Conservation (phyloP, 2,888 invertebrate genomes). For the Hedychridium roseum region DNA sequence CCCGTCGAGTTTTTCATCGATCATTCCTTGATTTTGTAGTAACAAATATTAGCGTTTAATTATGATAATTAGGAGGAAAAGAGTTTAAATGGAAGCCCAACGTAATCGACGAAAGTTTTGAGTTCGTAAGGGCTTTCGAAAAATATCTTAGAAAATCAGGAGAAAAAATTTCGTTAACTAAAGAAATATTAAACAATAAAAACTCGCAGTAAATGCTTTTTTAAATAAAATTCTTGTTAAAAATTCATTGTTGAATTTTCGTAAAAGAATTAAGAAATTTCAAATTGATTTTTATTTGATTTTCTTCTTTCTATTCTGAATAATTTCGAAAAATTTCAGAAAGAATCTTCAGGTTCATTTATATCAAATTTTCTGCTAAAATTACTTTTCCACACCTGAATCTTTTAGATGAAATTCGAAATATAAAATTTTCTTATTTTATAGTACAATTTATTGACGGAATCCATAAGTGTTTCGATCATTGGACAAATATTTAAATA, state of each 20-base stretch:
- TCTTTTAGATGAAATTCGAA: neutral
- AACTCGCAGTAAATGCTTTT: too few species aligned
- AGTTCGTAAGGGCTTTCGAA: too few species aligned
- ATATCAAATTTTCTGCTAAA: neutral
- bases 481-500: neutral
- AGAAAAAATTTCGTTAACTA: too few species aligned
- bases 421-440: neutral
- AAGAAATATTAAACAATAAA: too few species aligned
- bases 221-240: neutral
- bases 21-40: too few species aligned
- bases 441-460: neutral
- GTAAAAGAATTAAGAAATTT: neutral
- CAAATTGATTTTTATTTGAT: neutral
- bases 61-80: too few species aligned
- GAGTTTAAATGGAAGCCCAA: too few species aligned
- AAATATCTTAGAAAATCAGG: too few species aligned
- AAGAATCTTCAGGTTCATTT: neutral
- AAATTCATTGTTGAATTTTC: neutral
- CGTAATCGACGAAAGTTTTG: too few species aligned
- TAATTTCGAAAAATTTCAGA: neutral
- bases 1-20: too few species aligned
- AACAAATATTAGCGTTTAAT: too few species aligned
- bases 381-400: neutral
- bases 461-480: neutral
- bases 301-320: too few species aligned